Evolutionary conservation across 2,113 vertebrate genomes (phyloP).

Genomic region (Petrocephalus microphthalmus): DNA sequence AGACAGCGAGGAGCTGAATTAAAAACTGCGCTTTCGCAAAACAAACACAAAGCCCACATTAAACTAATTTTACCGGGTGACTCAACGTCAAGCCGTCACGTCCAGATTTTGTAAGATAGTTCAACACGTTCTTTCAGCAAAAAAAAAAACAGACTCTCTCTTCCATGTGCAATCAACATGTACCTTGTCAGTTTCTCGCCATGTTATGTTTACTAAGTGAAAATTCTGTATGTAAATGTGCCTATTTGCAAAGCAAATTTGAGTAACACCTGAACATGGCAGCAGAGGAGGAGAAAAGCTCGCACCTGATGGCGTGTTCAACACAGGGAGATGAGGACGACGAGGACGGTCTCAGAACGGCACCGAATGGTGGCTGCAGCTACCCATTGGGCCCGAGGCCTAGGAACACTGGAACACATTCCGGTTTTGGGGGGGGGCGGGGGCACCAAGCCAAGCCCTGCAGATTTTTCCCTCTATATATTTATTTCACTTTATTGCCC

Average conservation of each 20-base stretch:
- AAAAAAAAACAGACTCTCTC: background rate
- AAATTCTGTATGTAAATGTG: background rate
- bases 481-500: background rate
- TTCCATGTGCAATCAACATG: background rate
- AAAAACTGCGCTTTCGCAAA: background rate
- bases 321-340: background rate
- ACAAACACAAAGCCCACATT: background rate
- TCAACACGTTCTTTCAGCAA: background rate
- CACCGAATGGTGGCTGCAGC: background rate
- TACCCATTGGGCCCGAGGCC: background rate
- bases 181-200: background rate
- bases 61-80: slow-evolving; percentile 6
- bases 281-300: background rate
- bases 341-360: background rate
- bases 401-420: background rate
- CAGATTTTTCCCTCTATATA: background rate
- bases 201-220: background rate
- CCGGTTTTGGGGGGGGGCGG: background rate
- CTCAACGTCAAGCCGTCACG: background rate
- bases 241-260: slow-evolving; percentile 12
- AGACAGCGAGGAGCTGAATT: background rate
- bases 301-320: background rate
- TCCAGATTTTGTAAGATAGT: background rate
- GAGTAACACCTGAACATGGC: background rate
- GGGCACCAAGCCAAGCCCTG: background rate